These are phyloP conservation scores for Ariolimax columbianus DNA, from an alignment of 2,888 invertebrate genomes.

Conservation along the genomic window DNA sequence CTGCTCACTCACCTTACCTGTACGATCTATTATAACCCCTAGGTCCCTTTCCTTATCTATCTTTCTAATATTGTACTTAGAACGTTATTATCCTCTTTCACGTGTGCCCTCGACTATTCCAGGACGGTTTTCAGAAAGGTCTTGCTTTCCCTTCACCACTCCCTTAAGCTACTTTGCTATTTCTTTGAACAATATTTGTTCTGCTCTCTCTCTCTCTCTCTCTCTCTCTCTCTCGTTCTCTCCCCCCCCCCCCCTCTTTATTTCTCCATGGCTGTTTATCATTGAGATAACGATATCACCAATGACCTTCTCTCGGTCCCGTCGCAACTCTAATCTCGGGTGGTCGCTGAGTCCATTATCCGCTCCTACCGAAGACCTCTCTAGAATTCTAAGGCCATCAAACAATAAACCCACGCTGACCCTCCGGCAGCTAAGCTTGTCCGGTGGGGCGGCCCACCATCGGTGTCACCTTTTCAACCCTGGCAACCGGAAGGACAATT, in stretches of 20 bases:
- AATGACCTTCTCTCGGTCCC: background rate
- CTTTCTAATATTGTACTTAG: too few relatives aligned
- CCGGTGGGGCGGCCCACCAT: background rate
- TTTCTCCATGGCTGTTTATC: background rate
- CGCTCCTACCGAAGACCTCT: background rate
- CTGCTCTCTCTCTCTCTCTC: too few relatives aligned
- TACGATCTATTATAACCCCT: too few relatives aligned
- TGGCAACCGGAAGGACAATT: background rate
- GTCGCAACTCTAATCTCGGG: background rate
- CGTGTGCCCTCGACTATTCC: too few relatives aligned
- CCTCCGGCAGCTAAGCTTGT: background rate
- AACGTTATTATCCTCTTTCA: too few relatives aligned
- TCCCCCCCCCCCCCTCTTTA: background rate
- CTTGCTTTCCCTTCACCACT: too few relatives aligned
- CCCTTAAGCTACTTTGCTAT: too few relatives aligned
- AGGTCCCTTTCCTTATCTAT: too few relatives aligned
- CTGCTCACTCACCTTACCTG: too few relatives aligned
- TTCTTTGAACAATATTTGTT: too few relatives aligned
- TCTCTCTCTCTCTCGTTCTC: background rate
- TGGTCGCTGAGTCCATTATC: background rate
- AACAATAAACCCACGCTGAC: background rate
- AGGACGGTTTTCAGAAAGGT: too few relatives aligned
- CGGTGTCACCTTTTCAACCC: constrained; percentile 3
- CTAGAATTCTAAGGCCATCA: background rate
- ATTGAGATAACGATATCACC: background rate